Conservation (phyloP, 2,888 invertebrate species). For the Chymomyza fuscimana region DNA sequence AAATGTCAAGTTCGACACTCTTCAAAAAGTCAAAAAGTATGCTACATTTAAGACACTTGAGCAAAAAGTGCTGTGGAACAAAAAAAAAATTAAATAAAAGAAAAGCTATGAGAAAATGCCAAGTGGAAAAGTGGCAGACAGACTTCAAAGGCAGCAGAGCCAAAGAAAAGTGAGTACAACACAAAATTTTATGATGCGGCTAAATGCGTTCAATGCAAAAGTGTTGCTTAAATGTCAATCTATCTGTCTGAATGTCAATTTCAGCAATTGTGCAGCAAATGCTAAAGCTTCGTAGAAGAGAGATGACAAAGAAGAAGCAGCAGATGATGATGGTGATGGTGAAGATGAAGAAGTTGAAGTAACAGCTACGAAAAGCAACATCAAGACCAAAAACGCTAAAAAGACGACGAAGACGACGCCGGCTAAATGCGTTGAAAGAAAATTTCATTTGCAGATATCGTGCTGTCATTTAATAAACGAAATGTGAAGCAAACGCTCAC, state of each 20-base stretch:
- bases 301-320: slow-evolving; percentile 34
- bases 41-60: slow-evolving; percentile 53
- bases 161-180: slow-evolving; percentile 20
- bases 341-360: slow-evolving; percentile 3
- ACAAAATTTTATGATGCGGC: slow-evolving; percentile 75
- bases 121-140: neutral
- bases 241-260: slow-evolving; percentile 72
- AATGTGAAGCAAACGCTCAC: slow-evolving; percentile 57
- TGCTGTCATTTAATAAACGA: slow-evolving; percentile 78
- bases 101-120: neutral
- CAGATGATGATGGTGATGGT: neutral
- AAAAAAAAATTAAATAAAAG: slow-evolving; percentile 40
- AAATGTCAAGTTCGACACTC: slow-evolving; percentile 11
- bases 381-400: neutral
- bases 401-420: slow-evolving; percentile 14
- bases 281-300: neutral
- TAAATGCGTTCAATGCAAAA: slow-evolving; percentile 69
- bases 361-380: slow-evolving; percentile 1
- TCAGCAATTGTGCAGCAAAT: slow-evolving; percentile 57
- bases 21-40: slow-evolving; percentile 61
- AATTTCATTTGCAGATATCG: slow-evolving; percentile 79
- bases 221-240: slow-evolving; percentile 76
- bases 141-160: neutral
- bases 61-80: slow-evolving; percentile 57
- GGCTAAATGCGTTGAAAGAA: slow-evolving; percentile 71